Conservation (phyloP, 2,888 invertebrate genomes). For the Asteroscopus sphinx region DNA sequence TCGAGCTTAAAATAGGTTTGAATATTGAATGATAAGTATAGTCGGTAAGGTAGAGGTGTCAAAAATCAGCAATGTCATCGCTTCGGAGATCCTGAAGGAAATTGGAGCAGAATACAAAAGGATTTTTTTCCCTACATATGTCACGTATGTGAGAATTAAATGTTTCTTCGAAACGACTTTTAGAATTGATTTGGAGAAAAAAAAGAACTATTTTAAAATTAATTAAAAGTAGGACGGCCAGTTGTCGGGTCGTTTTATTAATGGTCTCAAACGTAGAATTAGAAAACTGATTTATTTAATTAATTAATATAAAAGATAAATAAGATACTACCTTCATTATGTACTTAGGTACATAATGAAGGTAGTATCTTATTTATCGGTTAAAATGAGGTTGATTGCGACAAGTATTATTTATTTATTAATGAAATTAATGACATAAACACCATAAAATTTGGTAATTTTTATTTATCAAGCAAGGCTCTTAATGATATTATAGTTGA, state of each 20-base stretch:
- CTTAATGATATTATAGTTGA: too few species aligned
- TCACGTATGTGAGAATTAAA: conserved; percentile 58
- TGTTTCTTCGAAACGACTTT: conserved; percentile 56
- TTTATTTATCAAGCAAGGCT: too few species aligned
- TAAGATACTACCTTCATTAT: conserved; percentile 14
- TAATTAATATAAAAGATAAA: conserved; percentile 40
- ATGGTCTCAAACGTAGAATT: conserved; percentile 37
- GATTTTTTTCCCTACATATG: conserved; percentile 53
- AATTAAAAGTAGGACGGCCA: conserved; percentile 46
- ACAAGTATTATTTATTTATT: conserved; percentile 17
- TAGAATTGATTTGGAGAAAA: conserved; percentile 44
- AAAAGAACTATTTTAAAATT: conserved; percentile 41
- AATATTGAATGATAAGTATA: conserved; percentile 1
- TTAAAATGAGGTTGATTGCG: conserved; percentile 29
- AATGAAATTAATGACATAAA: neutral
- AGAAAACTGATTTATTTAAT: conserved; percentile 45
- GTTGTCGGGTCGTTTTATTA: conserved; percentile 49
- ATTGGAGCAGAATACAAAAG: conserved; percentile 68
- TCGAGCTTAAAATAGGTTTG: accelerated
- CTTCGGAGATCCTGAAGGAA: conserved; percentile 65
- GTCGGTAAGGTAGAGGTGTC: conserved; percentile 39
- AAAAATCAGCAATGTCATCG: conserved; percentile 76
- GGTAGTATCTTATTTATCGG: conserved; percentile 23
- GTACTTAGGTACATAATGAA: conserved; percentile 4
- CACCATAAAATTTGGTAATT: neutral